phyloP scores from a whole-genome alignment of 2,113 vertebrate genomes.

The Bujurquina vittata region DNA sequence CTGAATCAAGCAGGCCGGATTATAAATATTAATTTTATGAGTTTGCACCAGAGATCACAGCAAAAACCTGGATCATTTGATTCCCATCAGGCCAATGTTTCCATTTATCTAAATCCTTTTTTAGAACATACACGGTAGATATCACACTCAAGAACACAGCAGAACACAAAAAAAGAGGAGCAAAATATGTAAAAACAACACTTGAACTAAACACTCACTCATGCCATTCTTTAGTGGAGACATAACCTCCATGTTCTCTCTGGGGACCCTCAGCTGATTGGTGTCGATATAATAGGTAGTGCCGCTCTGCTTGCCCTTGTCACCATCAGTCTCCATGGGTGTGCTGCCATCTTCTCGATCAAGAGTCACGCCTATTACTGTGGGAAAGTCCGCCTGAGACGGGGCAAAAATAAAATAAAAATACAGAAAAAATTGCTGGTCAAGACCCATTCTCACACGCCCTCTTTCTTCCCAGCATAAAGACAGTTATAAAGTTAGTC shows the following conservation, averaged over 20 bases:
- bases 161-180: neutral
- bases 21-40: conserved; percentile 17
- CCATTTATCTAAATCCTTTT: neutral
- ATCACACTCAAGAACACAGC: neutral
- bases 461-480: neutral
- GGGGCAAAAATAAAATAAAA: neutral
- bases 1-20: conserved; percentile 11
- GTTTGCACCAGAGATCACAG: conserved; percentile 1
- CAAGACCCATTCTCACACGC: neutral
- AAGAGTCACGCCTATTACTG: conserved; percentile 93
- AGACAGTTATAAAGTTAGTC: neutral
- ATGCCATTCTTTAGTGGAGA: conserved; percentile 98
- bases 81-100: neutral
- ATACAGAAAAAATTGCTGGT: neutral
- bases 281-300: conserved; percentile 97
- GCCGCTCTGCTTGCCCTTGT: conserved; percentile 93
- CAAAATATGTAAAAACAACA: neutral
- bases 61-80: neutral
- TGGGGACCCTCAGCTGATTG: conserved; percentile 93
- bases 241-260: conserved; percentile 97
- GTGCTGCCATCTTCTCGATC: conserved; percentile 95
- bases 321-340: conserved; percentile 95
- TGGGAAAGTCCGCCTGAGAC: conserved; percentile 96
- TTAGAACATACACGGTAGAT: neutral
- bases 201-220: conserved; percentile 82